Base-by-base conservation (phyloP, 2,113 vertebrate species). In the Condylura cristata region DNA sequence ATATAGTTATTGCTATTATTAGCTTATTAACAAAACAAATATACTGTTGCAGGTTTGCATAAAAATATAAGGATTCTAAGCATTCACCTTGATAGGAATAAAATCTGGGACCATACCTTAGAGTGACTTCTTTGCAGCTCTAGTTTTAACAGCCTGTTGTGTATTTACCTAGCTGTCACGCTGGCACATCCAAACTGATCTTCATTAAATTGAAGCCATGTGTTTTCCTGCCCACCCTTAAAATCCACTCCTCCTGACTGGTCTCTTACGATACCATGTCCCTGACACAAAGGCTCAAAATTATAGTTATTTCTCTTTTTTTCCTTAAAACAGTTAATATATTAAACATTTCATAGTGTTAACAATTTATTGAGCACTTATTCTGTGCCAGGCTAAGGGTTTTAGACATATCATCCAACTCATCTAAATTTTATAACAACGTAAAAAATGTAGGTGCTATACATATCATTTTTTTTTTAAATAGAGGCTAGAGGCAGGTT, bases 341-440 rank as follows among this genome's bases (percentile, higher is more conserved):
- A 94, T 90, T 44, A 86, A 91, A 89, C 26, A 32, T 66, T 83
- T 75, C 60, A 68, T 24, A 66, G 16, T 79, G 87, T n/a, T 44
- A 96, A 58, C 14, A 75, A 90, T 65, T 95, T 94, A 86, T n/a
- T 34, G 39, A 92, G 32, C 30, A 80, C 51, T 92, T 75, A 56
- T 32, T 74, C 18, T 70, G 37, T 37, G n/a, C 14, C 17, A 89
- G n/a, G 37, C 9, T 86, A 37, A 81, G 30, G 6, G 10, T 56
- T 91, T 94, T 75, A 90, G 79, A 88, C 26, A 80, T 75, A 88
- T 32, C 26, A 53, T 53, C 14, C 53, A 90, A n/a, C 68, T 93
- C 16, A 83, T 56, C 14, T 79, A 86, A 89, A 93, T 48, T 32
- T 71, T 78, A 28, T 12, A 92, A 86, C n/a, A 91, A 81, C 2